These are phyloP conservation scores for Entosphenus tridentatus DNA, from an alignment of 2,113 vertebrate species.

Conservation along the genomic window DNA sequence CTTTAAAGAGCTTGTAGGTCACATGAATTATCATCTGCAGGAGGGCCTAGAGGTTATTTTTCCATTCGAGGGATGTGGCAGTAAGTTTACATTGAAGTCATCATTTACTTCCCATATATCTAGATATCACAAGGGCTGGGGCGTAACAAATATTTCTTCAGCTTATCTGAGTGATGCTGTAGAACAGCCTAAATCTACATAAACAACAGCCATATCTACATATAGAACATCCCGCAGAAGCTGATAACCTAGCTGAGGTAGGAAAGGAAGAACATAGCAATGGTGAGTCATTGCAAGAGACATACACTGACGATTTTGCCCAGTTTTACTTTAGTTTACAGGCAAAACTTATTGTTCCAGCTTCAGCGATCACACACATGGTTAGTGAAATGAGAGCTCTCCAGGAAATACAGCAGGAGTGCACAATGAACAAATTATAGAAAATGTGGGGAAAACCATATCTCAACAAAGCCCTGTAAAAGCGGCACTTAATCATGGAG, in stretches of 20 bases:
- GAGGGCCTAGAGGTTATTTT: conserved; percentile 7
- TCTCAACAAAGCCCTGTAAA: no score
- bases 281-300: conserved; percentile 8
- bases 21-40: conserved; percentile 9
- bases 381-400: no score
- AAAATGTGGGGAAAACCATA: no score
- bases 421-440: no score
- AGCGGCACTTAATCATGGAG: no score
- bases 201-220: neutral
- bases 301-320: neutral
- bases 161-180: neutral
- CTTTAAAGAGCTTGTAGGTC: no score
- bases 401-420: no score
- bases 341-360: no score
- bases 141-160: neutral
- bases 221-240: no score
- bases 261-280: conserved; percentile 6
- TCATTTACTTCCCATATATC: conserved; percentile 9
- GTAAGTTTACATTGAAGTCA: conserved; percentile 8
- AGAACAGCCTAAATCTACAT: conserved; percentile 2
- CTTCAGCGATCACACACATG: no score
- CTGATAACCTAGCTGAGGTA: conserved; percentile 1
- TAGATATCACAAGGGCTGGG: neutral
- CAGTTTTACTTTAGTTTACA: no score
- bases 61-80: conserved; percentile 8